A percentile compares a stretch with the other conserved stretches of the same genome.
phyloP scores from a whole-genome alignment of 2,888 invertebrate genomes.

The Ectobius pallidus region DNA sequence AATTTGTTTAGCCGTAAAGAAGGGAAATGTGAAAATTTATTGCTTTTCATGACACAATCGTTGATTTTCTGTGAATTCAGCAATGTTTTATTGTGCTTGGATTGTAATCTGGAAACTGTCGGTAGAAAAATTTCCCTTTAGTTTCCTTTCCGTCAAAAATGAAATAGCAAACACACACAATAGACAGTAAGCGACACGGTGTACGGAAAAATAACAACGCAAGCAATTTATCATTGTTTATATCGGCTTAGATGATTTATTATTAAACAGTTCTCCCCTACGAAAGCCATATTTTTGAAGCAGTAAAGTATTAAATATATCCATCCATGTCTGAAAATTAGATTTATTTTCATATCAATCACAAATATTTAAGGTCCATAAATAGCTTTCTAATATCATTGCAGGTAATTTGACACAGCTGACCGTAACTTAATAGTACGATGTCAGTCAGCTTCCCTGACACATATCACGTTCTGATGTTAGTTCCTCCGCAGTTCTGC shows the following conservation, averaged over 20 bases:
- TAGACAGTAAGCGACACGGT: not conserved
- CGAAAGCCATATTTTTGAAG: slow-evolving; percentile 9
- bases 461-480: too few species aligned
- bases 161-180: not conserved
- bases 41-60: too few species aligned
- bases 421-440: not conserved
- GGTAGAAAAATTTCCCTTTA: not conserved
- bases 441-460: not conserved
- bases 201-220: not conserved
- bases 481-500: too few species aligned
- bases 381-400: slow-evolving; percentile 18
- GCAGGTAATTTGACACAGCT: not conserved
- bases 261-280: slow-evolving; percentile 1
- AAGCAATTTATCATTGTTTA: slow-evolving; percentile 25
- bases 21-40: too few species aligned
- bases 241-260: slow-evolving; percentile 26
- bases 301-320: slow-evolving; percentile 18
- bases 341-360: slow-evolving; percentile 26
- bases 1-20: too few species aligned
- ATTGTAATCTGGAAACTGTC: too few species aligned
- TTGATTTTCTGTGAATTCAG: too few species aligned
- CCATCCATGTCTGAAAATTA: slow-evolving; percentile 13
- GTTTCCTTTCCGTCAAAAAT: not conserved
- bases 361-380: slow-evolving; percentile 11
- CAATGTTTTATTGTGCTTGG: too few species aligned